These are phyloP conservation scores for Bubo scandiacus DNA, from an alignment of 2,113 vertebrate genomes.

Conservation along the genomic window DNA sequence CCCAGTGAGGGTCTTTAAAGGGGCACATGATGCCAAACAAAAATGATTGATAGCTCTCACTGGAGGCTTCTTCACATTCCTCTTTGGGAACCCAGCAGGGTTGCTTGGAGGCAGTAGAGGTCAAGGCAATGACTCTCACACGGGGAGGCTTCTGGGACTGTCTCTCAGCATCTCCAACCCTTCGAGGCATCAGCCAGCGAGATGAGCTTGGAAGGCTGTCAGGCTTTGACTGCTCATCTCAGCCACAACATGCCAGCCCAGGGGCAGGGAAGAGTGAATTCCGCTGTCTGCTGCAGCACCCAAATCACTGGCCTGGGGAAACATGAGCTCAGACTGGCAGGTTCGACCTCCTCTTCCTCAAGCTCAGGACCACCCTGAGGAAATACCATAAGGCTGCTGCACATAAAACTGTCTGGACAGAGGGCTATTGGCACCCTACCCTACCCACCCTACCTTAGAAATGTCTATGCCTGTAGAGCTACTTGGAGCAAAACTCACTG, in stretches of 20 bases:
- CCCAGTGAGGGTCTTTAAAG: neutral
- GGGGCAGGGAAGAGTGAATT: neutral
- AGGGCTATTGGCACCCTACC: neutral
- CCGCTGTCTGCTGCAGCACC: neutral
- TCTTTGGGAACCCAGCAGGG: neutral
- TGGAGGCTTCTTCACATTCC: neutral
- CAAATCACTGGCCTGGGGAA: neutral
- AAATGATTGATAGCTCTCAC: neutral
- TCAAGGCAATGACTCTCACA: neutral
- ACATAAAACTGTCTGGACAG: neutral
- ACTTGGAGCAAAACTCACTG: neutral
- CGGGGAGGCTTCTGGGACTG: neutral
- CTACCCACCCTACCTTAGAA: neutral
- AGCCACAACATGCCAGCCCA: neutral
- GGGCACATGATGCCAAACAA: neutral
- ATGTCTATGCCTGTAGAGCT: neutral
- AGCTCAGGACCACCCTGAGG: neutral
- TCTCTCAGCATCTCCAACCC: neutral
- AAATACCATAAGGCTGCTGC: neutral
- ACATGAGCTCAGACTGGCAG: neutral
- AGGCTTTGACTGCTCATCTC: neutral
- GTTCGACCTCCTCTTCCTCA: neutral
- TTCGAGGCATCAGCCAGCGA: neutral
- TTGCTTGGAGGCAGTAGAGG: neutral
- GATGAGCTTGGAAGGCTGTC: neutral